Conservation (phyloP, 2,888 invertebrate species). For the Salticus scenicus region DNA sequence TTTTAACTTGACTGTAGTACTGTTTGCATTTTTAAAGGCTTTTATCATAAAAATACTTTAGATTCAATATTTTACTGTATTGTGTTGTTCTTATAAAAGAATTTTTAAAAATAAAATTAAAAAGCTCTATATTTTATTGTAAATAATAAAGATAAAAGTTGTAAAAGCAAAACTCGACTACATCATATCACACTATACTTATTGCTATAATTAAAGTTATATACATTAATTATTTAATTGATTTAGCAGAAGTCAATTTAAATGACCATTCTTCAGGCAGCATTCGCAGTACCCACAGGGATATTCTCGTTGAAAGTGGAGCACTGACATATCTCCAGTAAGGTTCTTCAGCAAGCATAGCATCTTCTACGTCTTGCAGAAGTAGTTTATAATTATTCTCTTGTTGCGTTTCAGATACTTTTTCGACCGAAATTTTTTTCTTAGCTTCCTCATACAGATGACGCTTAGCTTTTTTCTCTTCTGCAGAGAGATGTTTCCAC, state of each 20-base stretch:
- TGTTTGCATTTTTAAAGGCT: no score
- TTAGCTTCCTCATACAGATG: conserved; percentile 35
- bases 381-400: conserved; percentile 38
- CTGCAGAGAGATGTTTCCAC: conserved; percentile 33
- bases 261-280: conserved; percentile 27
- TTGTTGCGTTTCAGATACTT: conserved; percentile 2
- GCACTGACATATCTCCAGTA: conserved; percentile 49
- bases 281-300: conserved; percentile 21
- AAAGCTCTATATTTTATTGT: no score
- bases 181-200: no score
- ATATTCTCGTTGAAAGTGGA: not conserved
- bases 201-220: no score
- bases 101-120: no score
- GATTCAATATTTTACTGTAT: no score
- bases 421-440: not conserved
- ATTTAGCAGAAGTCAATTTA: conserved; percentile 11
- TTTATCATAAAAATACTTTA: no score
- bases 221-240: not conserved
- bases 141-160: no score
- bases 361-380: conserved; percentile 55
- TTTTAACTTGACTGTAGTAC: no score
- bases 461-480: conserved; percentile 17
- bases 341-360: conserved; percentile 58
- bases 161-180: no score
- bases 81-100: no score